Percentiles rank a stretch among this genome's conserved stretches.
Conservation (phyloP, 2,797 vertebrate genomes). For the Yasuhikotakia modesta region DNA sequence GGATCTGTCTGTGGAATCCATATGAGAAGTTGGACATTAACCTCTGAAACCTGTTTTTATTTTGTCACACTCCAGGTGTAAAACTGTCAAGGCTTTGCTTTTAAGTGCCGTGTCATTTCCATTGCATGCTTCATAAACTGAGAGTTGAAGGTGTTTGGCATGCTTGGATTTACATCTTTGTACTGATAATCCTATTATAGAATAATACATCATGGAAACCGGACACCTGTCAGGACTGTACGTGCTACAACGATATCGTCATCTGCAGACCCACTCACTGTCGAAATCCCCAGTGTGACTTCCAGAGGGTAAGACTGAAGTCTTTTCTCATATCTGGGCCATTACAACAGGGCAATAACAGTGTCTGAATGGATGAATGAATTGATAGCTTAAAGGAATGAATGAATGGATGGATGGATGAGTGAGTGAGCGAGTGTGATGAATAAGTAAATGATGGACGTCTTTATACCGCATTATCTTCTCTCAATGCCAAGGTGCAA, state of each 20-base stretch:
- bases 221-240: constrained; percentile 85
- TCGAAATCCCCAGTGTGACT: constrained; percentile 83
- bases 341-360: constrained; percentile 14
- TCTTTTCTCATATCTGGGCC: neutral
- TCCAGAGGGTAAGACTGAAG: constrained; percentile 79
- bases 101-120: constrained; percentile 13
- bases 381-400: constrained; percentile 13
- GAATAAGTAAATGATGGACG: constrained; percentile 12
- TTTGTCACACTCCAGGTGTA: neutral
- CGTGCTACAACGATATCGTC: constrained; percentile 77
- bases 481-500: constrained; percentile 2
- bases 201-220: constrained; percentile 87
- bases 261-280: constrained; percentile 81
- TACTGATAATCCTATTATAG: constrained; percentile 72
- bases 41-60: neutral
- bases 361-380: constrained; percentile 21
- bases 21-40: neutral
- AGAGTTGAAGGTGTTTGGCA: constrained; percentile 2
- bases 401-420: constrained; percentile 7
- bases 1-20: neutral
- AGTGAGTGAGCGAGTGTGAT: neutral
- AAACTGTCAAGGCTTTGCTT: neutral
- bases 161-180: constrained; percentile 39
- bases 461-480: neutral
- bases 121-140: constrained; percentile 15